Percentiles rank a stretch among this genome's conserved stretches.
phyloP scores from a whole-genome alignment of 1,140 invertebrate species.

The Drosophila nigrodunni region DNA sequence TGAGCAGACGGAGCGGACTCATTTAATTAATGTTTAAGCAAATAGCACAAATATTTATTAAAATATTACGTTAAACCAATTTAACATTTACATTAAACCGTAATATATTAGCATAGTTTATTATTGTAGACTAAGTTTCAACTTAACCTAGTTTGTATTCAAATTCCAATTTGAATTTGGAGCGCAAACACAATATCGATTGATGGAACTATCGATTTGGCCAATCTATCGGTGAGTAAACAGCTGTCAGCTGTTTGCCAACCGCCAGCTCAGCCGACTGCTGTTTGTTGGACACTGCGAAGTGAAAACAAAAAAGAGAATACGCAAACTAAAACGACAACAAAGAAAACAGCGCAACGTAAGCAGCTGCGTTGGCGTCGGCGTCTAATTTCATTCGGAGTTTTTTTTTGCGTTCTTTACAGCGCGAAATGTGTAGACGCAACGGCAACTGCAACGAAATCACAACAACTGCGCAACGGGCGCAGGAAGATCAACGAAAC shows the following conservation, averaged over 20 bases:
- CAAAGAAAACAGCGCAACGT: constrained; percentile 49
- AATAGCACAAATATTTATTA: too few relatives aligned
- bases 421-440: constrained; percentile 10
- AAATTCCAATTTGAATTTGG: background rate
- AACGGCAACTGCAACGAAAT: background rate
- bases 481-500: background rate
- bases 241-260: constrained; percentile 21
- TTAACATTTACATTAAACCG: too few relatives aligned
- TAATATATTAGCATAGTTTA: too few relatives aligned
- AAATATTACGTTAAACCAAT: too few relatives aligned
- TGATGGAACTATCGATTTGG: constrained; percentile 1
- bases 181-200: constrained; percentile 7
- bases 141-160: background rate
- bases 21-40: too few relatives aligned
- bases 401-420: background rate
- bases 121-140: too few relatives aligned
- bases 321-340: constrained; percentile 32
- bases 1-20: too few relatives aligned
- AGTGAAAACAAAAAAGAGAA: constrained; percentile 17
- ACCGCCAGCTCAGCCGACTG: background rate
- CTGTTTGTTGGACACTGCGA: constrained; percentile 21
- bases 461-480: constrained; percentile 6
- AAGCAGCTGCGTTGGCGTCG: constrained; percentile 18
- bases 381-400: background rate
- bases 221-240: constrained; percentile 25